Conservation (phyloP, 2,113 vertebrate species). For the Todiramphus chloris region DNA sequence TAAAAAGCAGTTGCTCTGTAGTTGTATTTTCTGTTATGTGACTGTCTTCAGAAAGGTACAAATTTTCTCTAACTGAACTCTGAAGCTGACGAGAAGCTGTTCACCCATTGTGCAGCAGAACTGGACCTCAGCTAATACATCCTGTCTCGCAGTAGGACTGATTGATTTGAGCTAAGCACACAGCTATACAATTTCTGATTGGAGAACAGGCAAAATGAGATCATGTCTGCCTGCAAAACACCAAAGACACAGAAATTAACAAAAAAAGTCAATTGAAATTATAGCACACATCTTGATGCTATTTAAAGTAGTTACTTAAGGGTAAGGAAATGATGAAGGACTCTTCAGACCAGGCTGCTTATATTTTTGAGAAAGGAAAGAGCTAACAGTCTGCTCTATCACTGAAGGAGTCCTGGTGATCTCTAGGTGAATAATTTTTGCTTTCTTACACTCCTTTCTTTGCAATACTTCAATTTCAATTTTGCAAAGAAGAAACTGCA, state of each 20-base stretch:
- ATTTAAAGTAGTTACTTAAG: conserved; percentile 3
- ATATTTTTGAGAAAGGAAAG: not conserved
- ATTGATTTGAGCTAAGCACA: not conserved
- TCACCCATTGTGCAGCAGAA: not conserved
- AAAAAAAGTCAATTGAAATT: not conserved
- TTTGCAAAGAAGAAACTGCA: not conserved
- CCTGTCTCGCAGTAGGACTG: not conserved
- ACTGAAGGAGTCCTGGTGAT: not conserved
- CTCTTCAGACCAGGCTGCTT: not conserved
- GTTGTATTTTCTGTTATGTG: rapidly evolving
- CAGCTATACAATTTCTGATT: not conserved
- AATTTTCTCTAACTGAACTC: not conserved
- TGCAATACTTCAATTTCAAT: not conserved
- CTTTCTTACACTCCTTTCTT: not conserved
- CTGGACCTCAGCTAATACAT: not conserved
- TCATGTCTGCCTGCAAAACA: not conserved
- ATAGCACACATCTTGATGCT: not conserved
- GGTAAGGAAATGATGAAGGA: not conserved
- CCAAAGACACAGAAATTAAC: not conserved
- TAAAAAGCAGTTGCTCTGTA: not conserved
- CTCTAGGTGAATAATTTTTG: not conserved
- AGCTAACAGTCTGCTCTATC: not conserved
- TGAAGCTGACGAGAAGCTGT: not conserved
- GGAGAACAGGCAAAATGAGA: not conserved
- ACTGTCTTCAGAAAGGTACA: not conserved